Percentiles rank a stretch among this genome's conserved stretches.
These are phyloP conservation scores for Rotaria sp. DNA, from an alignment of 2,888 invertebrate genomes.

Conservation along the genomic window DNA sequence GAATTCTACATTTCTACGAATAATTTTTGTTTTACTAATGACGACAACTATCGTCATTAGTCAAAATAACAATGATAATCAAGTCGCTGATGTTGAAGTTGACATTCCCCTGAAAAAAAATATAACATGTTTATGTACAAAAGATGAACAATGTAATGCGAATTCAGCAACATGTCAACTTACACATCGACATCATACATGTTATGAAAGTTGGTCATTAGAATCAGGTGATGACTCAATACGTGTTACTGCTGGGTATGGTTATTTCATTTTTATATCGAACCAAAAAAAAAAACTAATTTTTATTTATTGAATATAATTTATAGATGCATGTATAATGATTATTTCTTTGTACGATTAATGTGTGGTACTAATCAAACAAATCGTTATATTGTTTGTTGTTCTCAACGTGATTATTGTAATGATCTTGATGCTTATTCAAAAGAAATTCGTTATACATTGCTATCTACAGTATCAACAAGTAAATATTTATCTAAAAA, in stretches of 20 bases:
- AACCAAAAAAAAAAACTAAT: background rate
- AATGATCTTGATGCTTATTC: conserved; percentile 22
- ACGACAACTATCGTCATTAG: conserved; percentile 21
- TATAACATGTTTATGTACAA: background rate
- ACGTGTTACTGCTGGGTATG: background rate
- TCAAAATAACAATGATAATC: background rate
- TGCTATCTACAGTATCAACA: background rate
- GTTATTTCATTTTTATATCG: background rate
- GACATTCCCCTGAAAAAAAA: background rate
- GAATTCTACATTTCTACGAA: background rate
- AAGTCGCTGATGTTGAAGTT: background rate
- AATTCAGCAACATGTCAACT: background rate
- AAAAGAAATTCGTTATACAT: background rate
- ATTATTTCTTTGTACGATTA: background rate
- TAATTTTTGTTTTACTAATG: background rate
- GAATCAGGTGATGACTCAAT: background rate
- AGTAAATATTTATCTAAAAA: background rate
- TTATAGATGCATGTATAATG: background rate
- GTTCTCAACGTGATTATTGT: background rate
- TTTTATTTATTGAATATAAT: background rate
- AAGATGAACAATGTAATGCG: background rate
- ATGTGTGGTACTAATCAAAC: background rate
- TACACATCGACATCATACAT: background rate
- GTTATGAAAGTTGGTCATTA: background rate
- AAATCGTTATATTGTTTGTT: background rate